A percentile compares a stretch with the other conserved stretches of the same genome.
phyloP scores from a whole-genome alignment of 2,888 invertebrate genomes.

The Agrochola macilenta region DNA sequence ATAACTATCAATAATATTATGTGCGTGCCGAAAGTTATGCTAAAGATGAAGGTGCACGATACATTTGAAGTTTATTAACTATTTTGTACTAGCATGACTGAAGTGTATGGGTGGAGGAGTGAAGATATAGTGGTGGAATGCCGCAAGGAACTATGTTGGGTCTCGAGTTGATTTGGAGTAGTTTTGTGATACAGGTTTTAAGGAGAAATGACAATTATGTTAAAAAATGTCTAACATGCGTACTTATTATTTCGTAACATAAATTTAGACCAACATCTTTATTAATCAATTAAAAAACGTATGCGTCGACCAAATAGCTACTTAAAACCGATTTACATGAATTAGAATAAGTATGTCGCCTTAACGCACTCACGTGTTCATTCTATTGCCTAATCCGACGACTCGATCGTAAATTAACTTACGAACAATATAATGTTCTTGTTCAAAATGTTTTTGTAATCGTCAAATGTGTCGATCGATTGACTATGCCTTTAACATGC shows the following conservation, averaged over 20 bases:
- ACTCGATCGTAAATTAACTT: constrained; percentile 45
- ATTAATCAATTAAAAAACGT: not conserved
- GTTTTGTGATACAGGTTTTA: not conserved
- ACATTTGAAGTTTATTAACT: constrained; percentile 47
- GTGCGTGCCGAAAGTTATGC: constrained; percentile 63
- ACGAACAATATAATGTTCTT: constrained; percentile 30
- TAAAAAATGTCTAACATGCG: too few species aligned
- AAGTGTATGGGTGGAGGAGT: constrained; percentile 3
- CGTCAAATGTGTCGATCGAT: constrained; percentile 29
- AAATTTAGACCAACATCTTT: not conserved
- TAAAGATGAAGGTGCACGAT: constrained; percentile 48
- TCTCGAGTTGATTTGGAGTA: not conserved
- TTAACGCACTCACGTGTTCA: constrained; percentile 41
- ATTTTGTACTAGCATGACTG: constrained; percentile 22
- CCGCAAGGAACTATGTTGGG: constrained; percentile 18
- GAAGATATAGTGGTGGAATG: not conserved
- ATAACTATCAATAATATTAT: constrained; percentile 62
- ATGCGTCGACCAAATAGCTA: constrained; percentile 6
- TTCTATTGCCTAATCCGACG: constrained; percentile 36
- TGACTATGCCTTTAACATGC: constrained; percentile 4
- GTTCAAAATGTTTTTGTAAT: constrained; percentile 32
- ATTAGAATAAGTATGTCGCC: constrained; percentile 27
- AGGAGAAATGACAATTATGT: not conserved
- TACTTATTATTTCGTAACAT: not conserved
- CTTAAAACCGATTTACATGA: constrained; percentile 38